These are phyloP conservation scores for Limnephilus rhombicus DNA, from an alignment of 2,888 invertebrate genomes.

Conservation along the genomic window DNA sequence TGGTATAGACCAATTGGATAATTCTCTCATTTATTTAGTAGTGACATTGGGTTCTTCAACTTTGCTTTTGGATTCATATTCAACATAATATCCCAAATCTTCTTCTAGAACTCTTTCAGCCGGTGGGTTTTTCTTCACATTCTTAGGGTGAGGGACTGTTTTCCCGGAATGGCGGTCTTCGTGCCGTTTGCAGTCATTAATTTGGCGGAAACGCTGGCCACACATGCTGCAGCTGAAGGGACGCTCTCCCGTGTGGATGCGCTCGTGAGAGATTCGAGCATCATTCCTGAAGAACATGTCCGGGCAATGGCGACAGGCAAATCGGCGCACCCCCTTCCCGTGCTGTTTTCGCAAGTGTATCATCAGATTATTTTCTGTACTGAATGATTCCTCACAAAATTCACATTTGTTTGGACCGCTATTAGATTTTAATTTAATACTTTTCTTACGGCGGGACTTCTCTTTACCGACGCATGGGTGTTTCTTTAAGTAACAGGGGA, in stretches of 20 bases:
- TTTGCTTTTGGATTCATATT: background rate
- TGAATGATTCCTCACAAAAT: background rate
- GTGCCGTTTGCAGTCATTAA: slow-evolving; percentile 53
- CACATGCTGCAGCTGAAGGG: slow-evolving; percentile 67
- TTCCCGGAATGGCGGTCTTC: slow-evolving; percentile 47
- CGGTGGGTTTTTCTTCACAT: background rate
- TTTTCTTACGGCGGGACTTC: background rate
- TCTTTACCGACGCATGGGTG: background rate
- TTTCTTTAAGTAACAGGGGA: background rate
- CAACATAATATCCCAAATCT: slow-evolving; percentile 1
- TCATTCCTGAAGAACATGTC: slow-evolving; percentile 50
- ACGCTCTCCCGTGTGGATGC: slow-evolving; percentile 44
- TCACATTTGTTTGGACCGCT: background rate
- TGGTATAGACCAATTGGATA: too few species aligned
- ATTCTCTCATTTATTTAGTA: background rate
- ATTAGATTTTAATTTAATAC: background rate
- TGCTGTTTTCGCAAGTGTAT: background rate
- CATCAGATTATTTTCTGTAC: background rate
- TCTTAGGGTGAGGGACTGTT: background rate
- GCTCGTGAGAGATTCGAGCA: slow-evolving; percentile 49
- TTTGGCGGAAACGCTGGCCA: slow-evolving; percentile 48
- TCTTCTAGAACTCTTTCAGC: background rate
- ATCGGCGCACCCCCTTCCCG: slow-evolving; percentile 11
- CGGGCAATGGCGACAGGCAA: slow-evolving; percentile 49
- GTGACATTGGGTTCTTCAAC: background rate